Evolutionary conservation across 1,140 invertebrate genomes (phyloP).

Genomic region (Lineus longissimus): DNA sequence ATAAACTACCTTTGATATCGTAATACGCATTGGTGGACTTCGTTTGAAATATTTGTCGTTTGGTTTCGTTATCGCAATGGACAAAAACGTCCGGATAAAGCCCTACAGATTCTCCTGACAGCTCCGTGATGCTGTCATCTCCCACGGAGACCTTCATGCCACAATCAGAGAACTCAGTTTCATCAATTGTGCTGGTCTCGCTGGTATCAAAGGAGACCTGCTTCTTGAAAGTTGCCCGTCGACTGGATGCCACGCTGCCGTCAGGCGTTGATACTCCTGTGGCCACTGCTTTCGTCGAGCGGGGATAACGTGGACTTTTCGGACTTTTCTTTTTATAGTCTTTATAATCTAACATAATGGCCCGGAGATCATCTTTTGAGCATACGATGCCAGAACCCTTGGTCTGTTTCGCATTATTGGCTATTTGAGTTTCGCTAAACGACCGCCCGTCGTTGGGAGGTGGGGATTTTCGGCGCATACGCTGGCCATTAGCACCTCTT

Average conservation of each 20-base stretch:
- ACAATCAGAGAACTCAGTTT: neutral
- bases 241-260: neutral
- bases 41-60: neutral
- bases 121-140: neutral
- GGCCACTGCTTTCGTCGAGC: neutral
- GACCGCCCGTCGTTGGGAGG: neutral
- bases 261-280: neutral
- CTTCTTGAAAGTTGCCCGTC: neutral
- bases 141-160: neutral
- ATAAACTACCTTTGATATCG: neutral
- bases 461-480: neutral
- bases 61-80: neutral
- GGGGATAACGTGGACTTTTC: neutral
- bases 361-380: conserved; percentile 1
- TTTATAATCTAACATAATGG: conserved; percentile 3
- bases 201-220: conserved; percentile 2
- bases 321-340: neutral
- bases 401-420: neutral
- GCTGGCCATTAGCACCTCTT: no score
- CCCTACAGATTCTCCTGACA: neutral
- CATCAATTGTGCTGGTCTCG: neutral
- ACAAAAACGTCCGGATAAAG: conserved; percentile 4
- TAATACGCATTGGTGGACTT: conserved; percentile 1
- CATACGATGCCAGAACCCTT: neutral
- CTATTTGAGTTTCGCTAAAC: conserved; percentile 3